Base-by-base conservation (phyloP, 1,140 invertebrate genomes). In the Acromyrmex charruanus region DNA sequence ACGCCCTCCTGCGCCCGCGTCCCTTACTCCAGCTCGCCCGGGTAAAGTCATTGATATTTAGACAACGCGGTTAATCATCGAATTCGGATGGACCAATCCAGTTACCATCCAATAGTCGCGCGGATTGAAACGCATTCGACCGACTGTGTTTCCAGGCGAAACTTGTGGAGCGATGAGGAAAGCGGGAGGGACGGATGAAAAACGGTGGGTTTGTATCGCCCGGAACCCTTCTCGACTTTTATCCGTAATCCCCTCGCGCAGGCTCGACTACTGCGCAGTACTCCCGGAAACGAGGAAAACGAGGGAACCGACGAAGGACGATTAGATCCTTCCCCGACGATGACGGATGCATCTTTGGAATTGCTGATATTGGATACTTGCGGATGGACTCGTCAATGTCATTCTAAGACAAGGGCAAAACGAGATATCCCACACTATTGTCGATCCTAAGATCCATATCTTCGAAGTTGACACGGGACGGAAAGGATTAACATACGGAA, bases 321-420 rank as follows among this genome's bases (percentile, higher is more conserved):
- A 91, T 88, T 90, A 90, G 84, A 91, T 71, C 44, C 75, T 77
- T 74, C 28, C 25, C 28, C 55, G 39, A 1, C 69, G 74, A 86
- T 77, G 79, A 88, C 77, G 85, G 80, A 88, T 75, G 74, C 66
- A 58, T 79, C 74, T 31, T 44, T 10, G 82, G 80, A 89, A 91
- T 92, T 90, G 89, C 86, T 59, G 91, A 92, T 93, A 92, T 90
- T 89, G 85, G 80, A 90, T 90, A 81, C 74, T 86, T 44, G 51
- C 39, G 88, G 61, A 75, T 39, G 87, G 53, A 63, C 53, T 55
- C 53, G 72, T 77, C 63, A 28, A 59, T 31, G 49, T 63, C 66
- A 9, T 25, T 28, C 9, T 7, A 9, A 65, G 59, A 85, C 77
- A 55, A 77, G 16, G 31, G 18, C 28, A 25, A 59, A 44, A 71